These are phyloP conservation scores for Flexamia atlantica DNA, from an alignment of 2,888 invertebrate genomes.

Conservation along the genomic window DNA sequence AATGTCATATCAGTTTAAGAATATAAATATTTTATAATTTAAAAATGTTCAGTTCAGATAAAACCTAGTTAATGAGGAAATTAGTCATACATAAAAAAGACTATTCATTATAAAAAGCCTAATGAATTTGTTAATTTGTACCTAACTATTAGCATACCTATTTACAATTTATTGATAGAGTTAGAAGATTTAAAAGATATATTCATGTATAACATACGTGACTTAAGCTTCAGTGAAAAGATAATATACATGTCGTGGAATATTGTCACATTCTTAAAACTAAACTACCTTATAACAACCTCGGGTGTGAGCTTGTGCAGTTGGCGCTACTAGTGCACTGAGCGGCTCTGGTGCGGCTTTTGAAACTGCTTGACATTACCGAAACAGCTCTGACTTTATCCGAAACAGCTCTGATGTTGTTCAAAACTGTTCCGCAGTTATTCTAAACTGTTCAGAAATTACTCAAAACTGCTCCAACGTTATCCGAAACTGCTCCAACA, in stretches of 20 bases:
- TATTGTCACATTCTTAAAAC: slow-evolving; percentile 60
- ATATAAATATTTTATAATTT: too few relatives aligned
- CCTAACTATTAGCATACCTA: slow-evolving; percentile 52
- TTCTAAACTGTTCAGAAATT: too few relatives aligned
- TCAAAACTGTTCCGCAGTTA: too few relatives aligned
- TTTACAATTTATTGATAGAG: slow-evolving; percentile 39
- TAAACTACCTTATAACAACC: slow-evolving; percentile 56
- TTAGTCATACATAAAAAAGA: slow-evolving; percentile 39
- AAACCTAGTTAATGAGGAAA: slow-evolving; percentile 42
- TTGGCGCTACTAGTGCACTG: slow-evolving; percentile 56
- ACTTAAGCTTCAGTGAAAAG: slow-evolving; percentile 55
- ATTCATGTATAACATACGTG: slow-evolving; percentile 47
- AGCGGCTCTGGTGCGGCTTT: slow-evolving; percentile 25
- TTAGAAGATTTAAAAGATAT: slow-evolving; percentile 54
- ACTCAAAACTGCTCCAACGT: too few relatives aligned
- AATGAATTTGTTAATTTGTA: slow-evolving; percentile 53
- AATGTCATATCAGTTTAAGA: too few relatives aligned
- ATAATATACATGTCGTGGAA: slow-evolving; percentile 59
- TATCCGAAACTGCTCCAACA: too few relatives aligned
- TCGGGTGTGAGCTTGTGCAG: slow-evolving; percentile 57
- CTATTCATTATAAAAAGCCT: slow-evolving; percentile 50
- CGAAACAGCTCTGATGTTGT: too few relatives aligned
- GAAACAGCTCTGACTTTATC: too few relatives aligned
- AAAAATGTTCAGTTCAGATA: slow-evolving; percentile 16
- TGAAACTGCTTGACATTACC: too few relatives aligned